phyloP scores from a whole-genome alignment of 1,140 invertebrate species.

The Drosophila quadrilineata region DNA sequence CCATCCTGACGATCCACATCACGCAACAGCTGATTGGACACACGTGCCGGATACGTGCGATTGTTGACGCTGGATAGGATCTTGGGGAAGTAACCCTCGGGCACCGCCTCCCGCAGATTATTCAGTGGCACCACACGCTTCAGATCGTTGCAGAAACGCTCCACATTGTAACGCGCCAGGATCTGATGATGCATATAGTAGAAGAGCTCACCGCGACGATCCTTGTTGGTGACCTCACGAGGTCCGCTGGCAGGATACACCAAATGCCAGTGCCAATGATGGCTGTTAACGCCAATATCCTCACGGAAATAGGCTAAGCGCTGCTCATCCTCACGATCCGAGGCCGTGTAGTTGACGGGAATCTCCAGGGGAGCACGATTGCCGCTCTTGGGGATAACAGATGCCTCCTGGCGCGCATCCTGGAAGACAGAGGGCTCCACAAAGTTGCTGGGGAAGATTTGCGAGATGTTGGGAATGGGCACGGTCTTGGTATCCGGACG shows the following conservation, averaged over 20 bases:
- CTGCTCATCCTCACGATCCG: constrained; percentile 85
- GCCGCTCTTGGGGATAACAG: constrained; percentile 56
- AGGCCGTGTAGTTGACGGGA: constrained; percentile 86
- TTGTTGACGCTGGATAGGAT: constrained; percentile 83
- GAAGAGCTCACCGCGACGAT: constrained; percentile 88
- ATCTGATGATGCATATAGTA: constrained; percentile 89
- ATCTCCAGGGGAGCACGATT: constrained; percentile 83
- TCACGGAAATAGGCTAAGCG: constrained; percentile 85
- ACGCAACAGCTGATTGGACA: constrained; percentile 81
- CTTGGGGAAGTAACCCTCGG: constrained; percentile 84
- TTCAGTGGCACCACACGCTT: constrained; percentile 82
- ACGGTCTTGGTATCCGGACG: constrained; percentile 83
- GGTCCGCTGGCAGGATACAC: constrained; percentile 84
- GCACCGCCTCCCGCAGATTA: constrained; percentile 82
- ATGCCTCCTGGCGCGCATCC: constrained; percentile 82
- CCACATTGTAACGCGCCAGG: constrained; percentile 83
- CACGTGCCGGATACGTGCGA: constrained; percentile 83
- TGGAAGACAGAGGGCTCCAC: constrained; percentile 82
- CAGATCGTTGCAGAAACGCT: constrained; percentile 83
- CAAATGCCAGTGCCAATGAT: constrained; percentile 90
- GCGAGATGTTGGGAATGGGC: constrained; percentile 82
- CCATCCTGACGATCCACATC: constrained; percentile 84
- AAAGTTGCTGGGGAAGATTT: constrained; percentile 84
- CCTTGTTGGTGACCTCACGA: constrained; percentile 83
- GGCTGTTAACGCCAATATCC: constrained; percentile 84